phyloP scores from a whole-genome alignment of 1,140 invertebrate species.

The Bemisia tabaci region DNA sequence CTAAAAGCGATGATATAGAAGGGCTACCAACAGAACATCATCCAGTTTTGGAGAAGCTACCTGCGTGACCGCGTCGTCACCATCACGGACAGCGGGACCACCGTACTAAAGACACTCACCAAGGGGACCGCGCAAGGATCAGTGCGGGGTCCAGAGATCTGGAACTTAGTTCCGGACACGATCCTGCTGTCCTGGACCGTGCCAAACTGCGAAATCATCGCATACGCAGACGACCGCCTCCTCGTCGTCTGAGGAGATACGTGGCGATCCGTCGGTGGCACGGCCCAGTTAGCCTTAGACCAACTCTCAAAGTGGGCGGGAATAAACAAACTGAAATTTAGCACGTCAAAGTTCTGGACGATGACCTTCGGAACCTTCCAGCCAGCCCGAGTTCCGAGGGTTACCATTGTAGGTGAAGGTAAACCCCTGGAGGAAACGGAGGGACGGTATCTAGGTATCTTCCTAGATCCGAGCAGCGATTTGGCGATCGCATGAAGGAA shows the following conservation, averaged over 20 bases:
- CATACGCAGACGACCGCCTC: background rate
- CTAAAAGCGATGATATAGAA: background rate
- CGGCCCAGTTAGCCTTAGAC: background rate
- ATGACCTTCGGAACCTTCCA: too few species aligned
- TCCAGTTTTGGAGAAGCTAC: background rate
- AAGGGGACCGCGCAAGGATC: background rate
- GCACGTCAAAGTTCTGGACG: too few species aligned
- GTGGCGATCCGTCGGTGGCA: background rate
- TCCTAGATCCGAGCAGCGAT: too few species aligned
- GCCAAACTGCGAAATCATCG: background rate
- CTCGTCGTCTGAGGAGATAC: background rate
- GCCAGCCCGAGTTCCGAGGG: too few species aligned
- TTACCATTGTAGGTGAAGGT: too few species aligned
- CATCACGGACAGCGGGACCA: background rate
- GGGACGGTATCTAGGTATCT: too few species aligned
- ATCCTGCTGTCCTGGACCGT: background rate
- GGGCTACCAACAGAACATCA: background rate
- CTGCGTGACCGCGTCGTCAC: background rate
- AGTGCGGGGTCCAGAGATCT: background rate
- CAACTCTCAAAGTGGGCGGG: too few species aligned
- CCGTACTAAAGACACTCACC: background rate
- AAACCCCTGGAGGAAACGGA: too few species aligned
- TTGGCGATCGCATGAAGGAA: too few species aligned
- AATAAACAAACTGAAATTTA: too few species aligned
- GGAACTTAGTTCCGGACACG: background rate